Base-by-base conservation (phyloP, 2,113 vertebrate species). In the Myocastor coypus region DNA sequence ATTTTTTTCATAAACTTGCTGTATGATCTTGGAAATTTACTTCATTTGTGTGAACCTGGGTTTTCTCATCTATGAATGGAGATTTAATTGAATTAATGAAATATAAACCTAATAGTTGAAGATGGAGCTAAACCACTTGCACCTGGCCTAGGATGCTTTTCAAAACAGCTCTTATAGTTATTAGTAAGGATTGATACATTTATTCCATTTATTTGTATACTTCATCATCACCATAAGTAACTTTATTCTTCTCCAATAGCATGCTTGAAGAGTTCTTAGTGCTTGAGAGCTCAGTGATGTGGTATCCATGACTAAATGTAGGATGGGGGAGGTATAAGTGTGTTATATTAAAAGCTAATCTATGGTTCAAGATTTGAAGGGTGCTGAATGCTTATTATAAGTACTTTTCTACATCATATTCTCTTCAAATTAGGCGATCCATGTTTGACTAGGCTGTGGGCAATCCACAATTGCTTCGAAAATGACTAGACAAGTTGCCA, bases 1-100 rank as follows among this genome's bases (percentile, higher is more conserved):
- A 57, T 91, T 89, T 71, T 69, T 71, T 57, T 66, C 46, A 37
- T 55, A 92, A 95, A 87, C 19, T 59, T 82, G 32, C n/a, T 63
- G 14, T 61, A 50, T 78, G 91, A 61, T 66, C 64, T 96, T 83
- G 73, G 85, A 75, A 86, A 61, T 96, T 55, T 95, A 55, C 40
- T 92, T 87, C 26, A 42, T 80, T 75, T 87, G 3, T 81, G 13
- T 66, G 30, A 85, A 4, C 40, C 69, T 77, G 28, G 7, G 22
- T 88, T 97, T 96, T 26, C 71, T 95, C 55, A 75, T 34, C 75
- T 94, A 42, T 87, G 59, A 96, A 93, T 46, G 86, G 55, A 57
- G 93, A 20, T 11, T 66, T 83, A 68, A 83, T 42, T 59, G n/a
- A 24, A n/a, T 93, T 90, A 81, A 80, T 89, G 81, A 84, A 22